Evolutionary conservation across 2,797 vertebrate species (phyloP).

Genomic region (Orientallactaga sibirica): DNA sequence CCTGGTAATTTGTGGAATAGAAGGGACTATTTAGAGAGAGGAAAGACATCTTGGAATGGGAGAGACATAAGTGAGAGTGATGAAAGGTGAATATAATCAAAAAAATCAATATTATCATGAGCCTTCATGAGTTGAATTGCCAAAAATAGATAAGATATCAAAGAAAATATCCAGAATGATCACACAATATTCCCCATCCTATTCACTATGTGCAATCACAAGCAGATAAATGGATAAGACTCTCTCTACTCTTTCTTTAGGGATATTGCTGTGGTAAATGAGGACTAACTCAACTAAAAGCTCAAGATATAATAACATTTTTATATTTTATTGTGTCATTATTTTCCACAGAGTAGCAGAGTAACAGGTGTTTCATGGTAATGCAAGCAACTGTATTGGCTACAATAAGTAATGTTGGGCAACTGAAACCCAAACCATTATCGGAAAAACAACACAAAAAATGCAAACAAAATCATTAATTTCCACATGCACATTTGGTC

Average conservation of each 20-base stretch:
- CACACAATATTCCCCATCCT: not conserved
- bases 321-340: too few relatives aligned
- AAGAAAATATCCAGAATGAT: not conserved
- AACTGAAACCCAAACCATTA: not conserved
- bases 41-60: too few relatives aligned
- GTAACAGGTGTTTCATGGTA: not conserved
- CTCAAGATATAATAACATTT: not conserved
- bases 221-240: not conserved
- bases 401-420: not conserved
- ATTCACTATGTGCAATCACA: not conserved
- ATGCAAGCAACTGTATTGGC: not conserved
- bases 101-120: too few relatives aligned
- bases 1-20: not conserved
- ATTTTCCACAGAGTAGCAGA: not conserved
- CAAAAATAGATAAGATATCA: not conserved
- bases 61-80: too few relatives aligned
- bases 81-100: too few relatives aligned
- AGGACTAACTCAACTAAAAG: not conserved
- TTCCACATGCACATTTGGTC: not conserved
- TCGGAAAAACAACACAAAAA: not conserved
- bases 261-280: not conserved
- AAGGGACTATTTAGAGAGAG: too few relatives aligned
- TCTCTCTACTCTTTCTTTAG: not conserved
- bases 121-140: too few relatives aligned
- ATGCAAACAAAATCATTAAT: not conserved